phyloP scores from a whole-genome alignment of 1,140 invertebrate species.

The Heliconius nattereri region DNA sequence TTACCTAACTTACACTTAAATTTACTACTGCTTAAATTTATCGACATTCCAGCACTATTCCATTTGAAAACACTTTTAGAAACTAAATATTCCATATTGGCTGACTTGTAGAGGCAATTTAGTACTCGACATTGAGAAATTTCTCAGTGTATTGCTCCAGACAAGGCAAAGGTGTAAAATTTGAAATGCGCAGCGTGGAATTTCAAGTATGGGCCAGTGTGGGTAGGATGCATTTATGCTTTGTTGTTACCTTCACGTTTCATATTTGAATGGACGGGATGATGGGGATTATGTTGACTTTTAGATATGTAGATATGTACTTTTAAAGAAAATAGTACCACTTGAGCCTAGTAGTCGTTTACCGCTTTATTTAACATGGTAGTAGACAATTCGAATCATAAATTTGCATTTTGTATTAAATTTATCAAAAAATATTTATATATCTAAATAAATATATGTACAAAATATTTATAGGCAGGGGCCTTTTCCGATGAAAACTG shows the following conservation, averaged over 20 bases:
- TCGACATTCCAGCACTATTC: not conserved
- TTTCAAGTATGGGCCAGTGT: constrained; percentile 24
- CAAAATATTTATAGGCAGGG: too few relatives aligned
- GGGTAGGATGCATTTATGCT: constrained; percentile 3
- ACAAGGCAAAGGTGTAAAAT: constrained; percentile 32
- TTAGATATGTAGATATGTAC: too few relatives aligned
- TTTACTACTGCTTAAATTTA: too few relatives aligned
- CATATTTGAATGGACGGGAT: not conserved
- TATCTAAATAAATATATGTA: too few relatives aligned
- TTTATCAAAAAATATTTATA: too few relatives aligned
- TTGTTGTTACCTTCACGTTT: not conserved
- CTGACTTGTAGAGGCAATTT: constrained; percentile 15
- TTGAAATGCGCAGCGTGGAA: constrained; percentile 24
- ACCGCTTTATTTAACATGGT: too few relatives aligned
- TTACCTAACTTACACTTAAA: not conserved
- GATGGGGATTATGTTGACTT: too few relatives aligned
- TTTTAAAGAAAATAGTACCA: too few relatives aligned
- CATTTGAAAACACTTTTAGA: constrained; percentile 11
- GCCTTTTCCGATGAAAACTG: too few relatives aligned
- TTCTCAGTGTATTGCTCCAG: constrained; percentile 18
- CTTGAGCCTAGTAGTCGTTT: too few relatives aligned
- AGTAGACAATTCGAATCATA: too few relatives aligned
- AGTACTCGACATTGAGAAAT: constrained; percentile 16
- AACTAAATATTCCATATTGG: constrained; percentile 13
- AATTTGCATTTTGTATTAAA: too few relatives aligned